A percentile compares a stretch with the other conserved stretches of the same genome.
phyloP scores from a whole-genome alignment of 2,113 vertebrate genomes.

The Etheostoma spectabile region DNA sequence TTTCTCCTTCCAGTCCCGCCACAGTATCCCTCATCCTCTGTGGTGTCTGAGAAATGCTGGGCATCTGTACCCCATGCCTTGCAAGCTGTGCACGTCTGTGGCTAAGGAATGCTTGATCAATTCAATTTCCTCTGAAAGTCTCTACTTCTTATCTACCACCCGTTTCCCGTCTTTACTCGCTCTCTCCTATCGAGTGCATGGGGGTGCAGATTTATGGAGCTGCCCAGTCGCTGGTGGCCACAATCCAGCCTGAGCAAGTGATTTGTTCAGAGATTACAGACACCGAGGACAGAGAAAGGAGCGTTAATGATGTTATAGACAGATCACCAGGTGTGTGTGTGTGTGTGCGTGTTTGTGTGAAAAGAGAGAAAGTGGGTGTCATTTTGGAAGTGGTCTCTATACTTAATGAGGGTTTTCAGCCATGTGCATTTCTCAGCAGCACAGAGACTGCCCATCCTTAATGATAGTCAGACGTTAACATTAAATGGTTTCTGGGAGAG shows the following conservation, averaged over 20 bases:
- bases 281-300: conserved; percentile 10
- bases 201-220: conserved; percentile 54
- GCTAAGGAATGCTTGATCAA: conserved; percentile 59
- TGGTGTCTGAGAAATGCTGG: not conserved
- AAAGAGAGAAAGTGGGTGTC: not conserved
- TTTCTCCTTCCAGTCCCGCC: conserved; percentile 1
- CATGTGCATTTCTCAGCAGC: not conserved
- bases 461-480: conserved; percentile 1
- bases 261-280: conserved; percentile 57
- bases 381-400: not conserved
- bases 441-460: conserved; percentile 3
- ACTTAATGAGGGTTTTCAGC: not conserved
- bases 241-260: conserved; percentile 36
- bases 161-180: conserved; percentile 11
- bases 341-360: not conserved
- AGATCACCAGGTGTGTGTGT: conserved; percentile 20
- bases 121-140: conserved; percentile 46
- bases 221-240: conserved; percentile 27
- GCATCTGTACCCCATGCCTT: conserved; percentile 11
- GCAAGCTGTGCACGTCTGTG: conserved; percentile 38
- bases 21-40: not conserved
- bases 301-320: conserved; percentile 40
- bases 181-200: not conserved
- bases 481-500: not conserved
- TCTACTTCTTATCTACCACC: conserved; percentile 47